Evolutionary conservation across 92 coral and sea anemone genomes (phyloP).

Genomic region (Muricea muricata): DNA sequence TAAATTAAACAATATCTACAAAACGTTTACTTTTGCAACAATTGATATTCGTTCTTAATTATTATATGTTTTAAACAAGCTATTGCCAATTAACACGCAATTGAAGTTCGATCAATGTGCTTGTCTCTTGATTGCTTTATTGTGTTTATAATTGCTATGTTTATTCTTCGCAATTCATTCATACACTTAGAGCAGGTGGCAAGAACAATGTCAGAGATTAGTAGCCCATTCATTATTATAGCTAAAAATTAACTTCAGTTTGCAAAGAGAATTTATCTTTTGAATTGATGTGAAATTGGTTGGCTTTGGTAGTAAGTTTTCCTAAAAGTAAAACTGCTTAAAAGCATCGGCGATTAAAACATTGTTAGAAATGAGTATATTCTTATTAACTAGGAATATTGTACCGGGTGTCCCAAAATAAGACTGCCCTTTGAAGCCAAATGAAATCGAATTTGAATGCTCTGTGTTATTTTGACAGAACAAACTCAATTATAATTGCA

Average conservation of each 20-base stretch:
- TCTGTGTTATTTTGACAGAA: too few species aligned
- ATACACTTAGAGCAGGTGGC: background rate
- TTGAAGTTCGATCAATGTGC: background rate
- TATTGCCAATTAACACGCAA: background rate
- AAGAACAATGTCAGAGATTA: background rate
- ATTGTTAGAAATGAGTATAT: too few species aligned
- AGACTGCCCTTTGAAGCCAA: too few species aligned
- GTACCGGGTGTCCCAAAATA: too few species aligned
- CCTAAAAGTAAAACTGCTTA: background rate
- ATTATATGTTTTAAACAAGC: background rate
- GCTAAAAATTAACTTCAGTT: background rate
- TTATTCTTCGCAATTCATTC: background rate
- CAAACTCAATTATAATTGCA: too few species aligned
- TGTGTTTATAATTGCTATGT: background rate
- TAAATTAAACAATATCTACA: too few species aligned
- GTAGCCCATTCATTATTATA: background rate
- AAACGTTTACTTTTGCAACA: background rate
- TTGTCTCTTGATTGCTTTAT: background rate
- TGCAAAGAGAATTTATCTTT: too few species aligned
- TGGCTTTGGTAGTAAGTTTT: background rate
- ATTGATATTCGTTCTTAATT: too few species aligned
- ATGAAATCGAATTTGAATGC: too few species aligned
- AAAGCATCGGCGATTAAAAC: too few species aligned
- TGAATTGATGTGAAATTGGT: background rate
- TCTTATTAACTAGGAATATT: too few species aligned